Evolutionary conservation across 1,140 invertebrate species (phyloP).

Genomic region (Trichomalopsis sarcophagae): DNA sequence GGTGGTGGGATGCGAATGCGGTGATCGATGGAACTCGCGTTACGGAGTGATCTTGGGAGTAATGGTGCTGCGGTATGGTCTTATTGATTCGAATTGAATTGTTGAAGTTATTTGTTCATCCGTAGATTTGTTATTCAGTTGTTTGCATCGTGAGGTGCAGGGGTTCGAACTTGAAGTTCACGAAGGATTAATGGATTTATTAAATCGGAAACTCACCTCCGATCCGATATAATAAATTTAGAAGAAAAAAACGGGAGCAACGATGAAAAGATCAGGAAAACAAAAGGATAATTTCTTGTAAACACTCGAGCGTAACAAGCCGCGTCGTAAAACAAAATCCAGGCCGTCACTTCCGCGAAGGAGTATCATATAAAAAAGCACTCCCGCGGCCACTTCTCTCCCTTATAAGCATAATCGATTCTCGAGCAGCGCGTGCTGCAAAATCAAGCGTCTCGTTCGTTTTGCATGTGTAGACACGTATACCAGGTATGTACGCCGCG

Average conservation of each 20-base stretch:
- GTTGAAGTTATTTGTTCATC: too few relatives aligned
- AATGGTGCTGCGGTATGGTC: not conserved
- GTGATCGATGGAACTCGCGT: not conserved
- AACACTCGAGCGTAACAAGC: not conserved
- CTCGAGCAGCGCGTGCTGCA: not conserved
- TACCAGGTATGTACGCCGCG: not conserved
- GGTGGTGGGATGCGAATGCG: not conserved
- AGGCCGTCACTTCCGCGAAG: not conserved
- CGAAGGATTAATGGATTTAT: too few relatives aligned
- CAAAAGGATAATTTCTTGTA: not conserved
- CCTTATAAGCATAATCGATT: constrained; percentile 39
- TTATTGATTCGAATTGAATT: not conserved
- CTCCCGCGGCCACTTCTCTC: not conserved
- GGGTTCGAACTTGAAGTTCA: too few relatives aligned
- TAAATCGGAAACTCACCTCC: too few relatives aligned
- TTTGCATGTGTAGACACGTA: not conserved
- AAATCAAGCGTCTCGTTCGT: constrained; percentile 3
- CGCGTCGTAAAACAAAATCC: not conserved
- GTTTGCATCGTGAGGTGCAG: too few relatives aligned
- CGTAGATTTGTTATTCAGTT: too few relatives aligned
- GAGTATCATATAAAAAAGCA: not conserved
- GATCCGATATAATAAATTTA: too few relatives aligned
- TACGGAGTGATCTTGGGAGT: not conserved
- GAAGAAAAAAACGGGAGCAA: too few relatives aligned
- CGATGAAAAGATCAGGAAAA: too few relatives aligned